Evolutionary conservation across 2,113 vertebrate genomes (phyloP).

Genomic region (Chaetorhynchus papuensis): DNA sequence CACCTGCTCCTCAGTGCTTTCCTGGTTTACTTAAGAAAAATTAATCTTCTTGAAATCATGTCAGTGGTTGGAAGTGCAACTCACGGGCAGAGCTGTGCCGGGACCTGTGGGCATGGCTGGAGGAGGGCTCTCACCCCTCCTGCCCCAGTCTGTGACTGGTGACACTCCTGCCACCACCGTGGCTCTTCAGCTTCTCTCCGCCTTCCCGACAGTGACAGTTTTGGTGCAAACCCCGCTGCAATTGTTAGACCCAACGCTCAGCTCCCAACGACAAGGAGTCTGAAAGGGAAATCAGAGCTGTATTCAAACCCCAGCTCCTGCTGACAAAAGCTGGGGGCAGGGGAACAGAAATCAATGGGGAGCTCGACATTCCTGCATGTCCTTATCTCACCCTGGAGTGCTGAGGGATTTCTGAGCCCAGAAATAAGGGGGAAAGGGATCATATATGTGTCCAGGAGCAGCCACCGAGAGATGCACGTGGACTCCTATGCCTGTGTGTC

Average conservation of each 20-base stretch:
- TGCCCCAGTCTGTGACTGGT: background rate
- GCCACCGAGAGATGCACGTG: background rate
- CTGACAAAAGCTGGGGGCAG: background rate
- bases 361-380: background rate
- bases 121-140: background rate
- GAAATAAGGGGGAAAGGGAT: background rate
- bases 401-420: background rate
- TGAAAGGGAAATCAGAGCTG: constrained; percentile 32
- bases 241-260: fast-evolving
- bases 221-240: background rate
- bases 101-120: background rate
- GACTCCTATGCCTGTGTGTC: fast-evolving
- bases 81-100: fast-evolving
- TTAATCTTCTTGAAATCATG: background rate
- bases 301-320: background rate
- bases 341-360: background rate
- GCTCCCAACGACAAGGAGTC: background rate
- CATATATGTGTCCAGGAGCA: background rate
- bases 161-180: background rate
- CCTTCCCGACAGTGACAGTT: fast-evolving
- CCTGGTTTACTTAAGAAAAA: background rate
- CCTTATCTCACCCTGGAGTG: background rate
- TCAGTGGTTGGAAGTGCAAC: background rate
- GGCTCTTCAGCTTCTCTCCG: background rate
- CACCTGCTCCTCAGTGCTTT: background rate